Evolutionary conservation across 2,113 vertebrate genomes (phyloP).

Genomic region (Corvus cornix): DNA sequence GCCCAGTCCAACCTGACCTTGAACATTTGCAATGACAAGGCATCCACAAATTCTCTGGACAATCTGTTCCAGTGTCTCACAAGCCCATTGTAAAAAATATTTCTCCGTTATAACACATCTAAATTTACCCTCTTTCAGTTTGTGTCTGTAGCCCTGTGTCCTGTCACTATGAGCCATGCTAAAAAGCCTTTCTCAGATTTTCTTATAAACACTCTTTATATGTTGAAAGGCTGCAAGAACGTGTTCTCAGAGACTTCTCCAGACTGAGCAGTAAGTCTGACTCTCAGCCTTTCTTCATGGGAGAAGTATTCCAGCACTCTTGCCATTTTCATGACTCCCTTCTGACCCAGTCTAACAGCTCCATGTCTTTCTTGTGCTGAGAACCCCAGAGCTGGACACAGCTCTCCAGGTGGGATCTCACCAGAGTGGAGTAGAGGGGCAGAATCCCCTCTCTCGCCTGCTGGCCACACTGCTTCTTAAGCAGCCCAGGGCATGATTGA

Average conservation of each 20-base stretch:
- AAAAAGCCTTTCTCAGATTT: background rate
- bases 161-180: background rate
- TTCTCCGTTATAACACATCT: background rate
- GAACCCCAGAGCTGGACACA: background rate
- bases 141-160: rapidly evolving
- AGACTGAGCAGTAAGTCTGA: background rate
- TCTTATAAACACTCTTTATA: background rate
- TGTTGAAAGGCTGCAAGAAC: background rate
- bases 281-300: background rate
- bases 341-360: background rate
- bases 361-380: background rate
- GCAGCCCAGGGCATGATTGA: background rate
- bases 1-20: background rate
- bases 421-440: background rate
- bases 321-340: background rate
- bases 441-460: background rate
- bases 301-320: background rate
- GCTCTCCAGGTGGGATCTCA: background rate
- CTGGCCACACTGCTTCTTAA: background rate
- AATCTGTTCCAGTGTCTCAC: background rate
- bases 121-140: background rate
- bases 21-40: background rate
- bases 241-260: background rate
- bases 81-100: background rate
- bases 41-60: background rate